phyloP scores from a whole-genome alignment of 2,113 vertebrate species.

The Catharus bicknelli region DNA sequence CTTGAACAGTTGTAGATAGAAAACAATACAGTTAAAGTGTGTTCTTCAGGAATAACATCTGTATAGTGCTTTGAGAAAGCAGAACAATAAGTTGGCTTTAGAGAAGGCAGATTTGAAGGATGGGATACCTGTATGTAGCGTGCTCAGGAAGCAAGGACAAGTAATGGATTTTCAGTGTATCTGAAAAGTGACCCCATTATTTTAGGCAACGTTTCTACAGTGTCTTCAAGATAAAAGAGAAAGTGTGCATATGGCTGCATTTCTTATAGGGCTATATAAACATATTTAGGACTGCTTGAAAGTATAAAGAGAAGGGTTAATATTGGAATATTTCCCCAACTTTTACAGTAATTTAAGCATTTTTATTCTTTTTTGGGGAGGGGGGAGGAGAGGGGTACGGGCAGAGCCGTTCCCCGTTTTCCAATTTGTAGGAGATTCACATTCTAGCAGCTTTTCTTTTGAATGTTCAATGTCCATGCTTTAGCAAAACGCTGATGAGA shows the following conservation, averaged over 20 bases:
- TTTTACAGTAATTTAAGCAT: background rate
- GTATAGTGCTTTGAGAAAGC: background rate
- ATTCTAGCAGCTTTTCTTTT: background rate
- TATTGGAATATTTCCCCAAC: background rate
- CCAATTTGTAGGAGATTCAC: background rate
- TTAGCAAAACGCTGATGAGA: background rate
- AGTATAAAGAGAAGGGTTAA: background rate
- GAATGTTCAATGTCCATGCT: background rate
- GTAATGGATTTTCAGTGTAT: background rate
- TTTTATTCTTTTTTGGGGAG: too few species aligned
- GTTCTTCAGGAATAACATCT: background rate
- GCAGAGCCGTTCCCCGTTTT: background rate
- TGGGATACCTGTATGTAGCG: background rate
- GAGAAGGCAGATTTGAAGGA: background rate
- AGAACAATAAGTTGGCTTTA: background rate
- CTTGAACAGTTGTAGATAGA: background rate
- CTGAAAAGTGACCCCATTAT: background rate
- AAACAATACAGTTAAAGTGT: background rate
- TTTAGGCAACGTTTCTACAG: background rate
- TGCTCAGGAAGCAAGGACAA: background rate
- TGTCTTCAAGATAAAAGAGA: background rate
- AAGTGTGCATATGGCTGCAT: background rate
- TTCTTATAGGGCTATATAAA: background rate
- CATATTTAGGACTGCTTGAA: background rate
- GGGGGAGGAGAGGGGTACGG: accelerated